Evolutionary conservation across 2,888 invertebrate genomes (phyloP).

Genomic region (Synergus gifuensis): DNA sequence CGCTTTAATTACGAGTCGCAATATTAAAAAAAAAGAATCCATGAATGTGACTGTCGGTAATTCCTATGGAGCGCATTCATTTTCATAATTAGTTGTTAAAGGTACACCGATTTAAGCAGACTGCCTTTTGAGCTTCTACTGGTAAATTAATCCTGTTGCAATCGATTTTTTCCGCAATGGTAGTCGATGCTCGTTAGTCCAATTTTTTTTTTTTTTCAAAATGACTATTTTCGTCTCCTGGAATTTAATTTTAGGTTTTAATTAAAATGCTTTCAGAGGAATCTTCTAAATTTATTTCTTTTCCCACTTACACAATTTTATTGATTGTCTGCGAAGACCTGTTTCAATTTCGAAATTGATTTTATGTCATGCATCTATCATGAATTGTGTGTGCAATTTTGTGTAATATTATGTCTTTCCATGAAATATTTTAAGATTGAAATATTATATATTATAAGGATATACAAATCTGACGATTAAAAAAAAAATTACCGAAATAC

Average conservation of each 20-base stretch:
- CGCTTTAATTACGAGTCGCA: not conserved
- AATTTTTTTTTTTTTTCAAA: not conserved
- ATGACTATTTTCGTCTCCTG: not conserved
- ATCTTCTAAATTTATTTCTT: too few relatives aligned
- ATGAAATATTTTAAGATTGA: not conserved
- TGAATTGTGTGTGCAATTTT: not conserved
- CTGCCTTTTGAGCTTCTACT: conserved; percentile 16
- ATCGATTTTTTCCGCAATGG: conserved; percentile 9
- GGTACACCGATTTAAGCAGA: conserved; percentile 6
- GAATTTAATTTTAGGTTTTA: not conserved
- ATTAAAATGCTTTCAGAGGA: not conserved
- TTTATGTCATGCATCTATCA: not conserved
- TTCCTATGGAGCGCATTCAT: conserved; percentile 26
- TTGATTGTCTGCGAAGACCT: not conserved
- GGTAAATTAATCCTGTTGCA: not conserved
- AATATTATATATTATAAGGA: not conserved
- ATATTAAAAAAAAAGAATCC: not conserved
- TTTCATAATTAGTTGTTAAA: conserved; percentile 27
- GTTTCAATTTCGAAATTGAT: not conserved
- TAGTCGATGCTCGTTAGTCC: conserved; percentile 21
- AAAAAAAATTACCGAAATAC: not conserved
- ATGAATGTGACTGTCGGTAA: not conserved
- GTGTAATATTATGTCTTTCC: not conserved
- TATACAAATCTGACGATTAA: not conserved
- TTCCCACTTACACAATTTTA: too few relatives aligned